Base-by-base conservation (phyloP, 2,113 vertebrate species). In the Rhinichthys klamathensis region DNA sequence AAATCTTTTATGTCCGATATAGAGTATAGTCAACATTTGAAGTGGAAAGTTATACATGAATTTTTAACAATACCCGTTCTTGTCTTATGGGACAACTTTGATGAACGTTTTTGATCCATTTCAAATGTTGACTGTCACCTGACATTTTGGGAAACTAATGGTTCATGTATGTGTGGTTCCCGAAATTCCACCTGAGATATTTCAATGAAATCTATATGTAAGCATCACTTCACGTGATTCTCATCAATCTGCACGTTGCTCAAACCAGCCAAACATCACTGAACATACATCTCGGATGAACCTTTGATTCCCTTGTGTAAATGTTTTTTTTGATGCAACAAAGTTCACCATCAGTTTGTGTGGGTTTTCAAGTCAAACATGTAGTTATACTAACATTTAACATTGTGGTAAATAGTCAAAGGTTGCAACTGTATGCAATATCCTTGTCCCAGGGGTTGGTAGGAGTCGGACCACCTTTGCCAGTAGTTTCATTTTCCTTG, bases 331-430 rank as follows among this genome's bases (percentile, higher is more conserved):
- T 21, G 27, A 54, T 41, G 63, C n/a, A 6, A 0, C 35, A 83
- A 49, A 61, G 80, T 78, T 78, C 80, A 70, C 13, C 18, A 15
- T 70, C 35, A 25, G 84, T 80, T 56, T 70, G 51, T 38, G 9
- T 44, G 23, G n/a, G 54, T 60, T 21, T 46, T 72, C 49, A 56
- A 73, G 44, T 18, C 67, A 73, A 73, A 44, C 18, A 82, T 25
- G 32, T n/a, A 15, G 54, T 21, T 16, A n/a, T n/a, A 61, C n/a
- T 8, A 60, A 58, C 8, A 83, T 38, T 30, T 15, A 83, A 35
- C 23, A 80, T n/a, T 63, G n/a, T 18, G 6, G 13, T 25, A 61
- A 61, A 61, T 25, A 12, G 58, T 61, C 58, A 25, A 61, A 25
- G 58, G n/a, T 25, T 30, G 25, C 25, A 27, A 27, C 12, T 30